Percentiles rank a stretch among this genome's conserved stretches.
Evolutionary conservation across 2,113 vertebrate genomes (phyloP).

Genomic region (Alectura lathami): DNA sequence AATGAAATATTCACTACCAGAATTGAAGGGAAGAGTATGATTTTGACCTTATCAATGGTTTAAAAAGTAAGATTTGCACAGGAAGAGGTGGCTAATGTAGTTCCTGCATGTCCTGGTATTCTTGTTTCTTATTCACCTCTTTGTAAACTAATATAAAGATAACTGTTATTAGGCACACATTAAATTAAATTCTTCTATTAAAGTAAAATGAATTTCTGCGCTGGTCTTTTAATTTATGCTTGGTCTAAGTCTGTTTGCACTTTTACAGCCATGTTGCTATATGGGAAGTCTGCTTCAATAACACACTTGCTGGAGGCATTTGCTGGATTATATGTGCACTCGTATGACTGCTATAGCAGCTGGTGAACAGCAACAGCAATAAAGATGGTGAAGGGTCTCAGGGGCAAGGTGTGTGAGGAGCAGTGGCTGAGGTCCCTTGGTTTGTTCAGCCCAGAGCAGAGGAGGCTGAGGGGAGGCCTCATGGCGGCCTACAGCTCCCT

Average conservation of each 20-base stretch:
- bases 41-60: not conserved
- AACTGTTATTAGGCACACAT: not conserved
- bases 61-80: not conserved
- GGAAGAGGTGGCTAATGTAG: not conserved
- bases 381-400: not conserved
- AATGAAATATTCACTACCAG: not conserved
- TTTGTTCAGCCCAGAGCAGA: not conserved
- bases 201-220: not conserved
- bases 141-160: accelerated
- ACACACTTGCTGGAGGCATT: not conserved
- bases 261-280: not conserved
- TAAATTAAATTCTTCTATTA: not conserved
- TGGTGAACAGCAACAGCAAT: not conserved
- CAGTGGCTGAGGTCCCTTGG: not conserved
- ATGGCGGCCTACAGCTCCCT: not conserved
- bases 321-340: not conserved
- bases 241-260: not conserved
- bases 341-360: not conserved
- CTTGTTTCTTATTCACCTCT: not conserved
- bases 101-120: accelerated
- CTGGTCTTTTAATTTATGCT: not conserved
- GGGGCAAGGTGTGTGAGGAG: not conserved
- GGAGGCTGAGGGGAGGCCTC: not conserved
- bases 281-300: not conserved
- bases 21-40: not conserved